These are phyloP conservation scores for Bactericera cockerelli DNA, from an alignment of 1,140 invertebrate genomes.

Conservation along the genomic window DNA sequence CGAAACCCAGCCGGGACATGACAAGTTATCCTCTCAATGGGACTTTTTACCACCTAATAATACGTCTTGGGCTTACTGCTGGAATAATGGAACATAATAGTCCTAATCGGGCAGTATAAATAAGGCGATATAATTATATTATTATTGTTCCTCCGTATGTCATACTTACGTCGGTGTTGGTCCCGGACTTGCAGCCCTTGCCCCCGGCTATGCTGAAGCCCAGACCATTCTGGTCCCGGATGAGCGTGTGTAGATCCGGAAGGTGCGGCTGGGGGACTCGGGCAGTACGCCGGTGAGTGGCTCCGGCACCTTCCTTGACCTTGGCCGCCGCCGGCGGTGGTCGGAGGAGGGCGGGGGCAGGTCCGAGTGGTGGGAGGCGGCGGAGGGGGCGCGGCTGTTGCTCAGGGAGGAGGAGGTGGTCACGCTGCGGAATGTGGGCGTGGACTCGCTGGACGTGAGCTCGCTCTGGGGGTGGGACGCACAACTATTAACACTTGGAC, in stretches of 20 bases:
- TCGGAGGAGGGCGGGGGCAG: conserved; percentile 30
- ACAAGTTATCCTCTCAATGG: too few relatives aligned
- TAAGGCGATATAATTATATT: too few relatives aligned
- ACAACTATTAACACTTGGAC: too few relatives aligned
- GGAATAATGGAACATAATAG: too few relatives aligned
- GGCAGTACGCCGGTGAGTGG: conserved; percentile 24
- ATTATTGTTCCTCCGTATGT: too few relatives aligned
- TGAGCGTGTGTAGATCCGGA: conserved; percentile 62
- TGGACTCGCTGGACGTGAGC: conserved; percentile 14
- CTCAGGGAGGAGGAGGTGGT: conserved; percentile 33
- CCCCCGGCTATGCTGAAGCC: conserved; percentile 93
- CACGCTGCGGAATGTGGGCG: conserved; percentile 21
- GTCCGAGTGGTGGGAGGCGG: conserved; percentile 36
- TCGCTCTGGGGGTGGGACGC: conserved; percentile 8
- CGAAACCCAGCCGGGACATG: too few relatives aligned
- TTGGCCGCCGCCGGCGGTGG: conserved; percentile 18
- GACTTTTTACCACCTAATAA: too few relatives aligned
- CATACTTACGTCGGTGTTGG: conserved; percentile 38
- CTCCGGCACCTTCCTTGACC: conserved; percentile 25
- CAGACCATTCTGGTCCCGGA: conserved; percentile 74
- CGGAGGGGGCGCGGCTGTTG: conserved; percentile 36
- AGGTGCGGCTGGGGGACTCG: conserved; percentile 33
- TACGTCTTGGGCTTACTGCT: too few relatives aligned
- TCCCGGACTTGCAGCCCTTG: conserved; percentile 47
- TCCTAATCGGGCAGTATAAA: too few relatives aligned